Evolutionary conservation across 2,888 invertebrate species (phyloP).

Genomic region (Coelopa pilipes): DNA sequence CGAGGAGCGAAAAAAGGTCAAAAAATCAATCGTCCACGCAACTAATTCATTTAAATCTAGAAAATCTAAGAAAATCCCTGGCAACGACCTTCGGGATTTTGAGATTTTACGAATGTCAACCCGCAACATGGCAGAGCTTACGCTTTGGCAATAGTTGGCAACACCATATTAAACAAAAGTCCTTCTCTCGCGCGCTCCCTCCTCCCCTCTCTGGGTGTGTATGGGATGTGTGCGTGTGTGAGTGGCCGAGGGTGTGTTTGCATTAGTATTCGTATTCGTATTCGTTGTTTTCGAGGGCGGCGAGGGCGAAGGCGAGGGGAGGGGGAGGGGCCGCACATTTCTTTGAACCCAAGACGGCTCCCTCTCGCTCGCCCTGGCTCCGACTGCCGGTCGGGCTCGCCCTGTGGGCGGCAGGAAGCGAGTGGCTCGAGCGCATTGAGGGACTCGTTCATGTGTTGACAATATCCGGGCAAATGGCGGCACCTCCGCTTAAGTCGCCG

Average conservation of each 20-base stretch:
- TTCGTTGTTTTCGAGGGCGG: background rate
- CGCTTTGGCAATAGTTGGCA: conserved; percentile 58
- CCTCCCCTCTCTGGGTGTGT: background rate
- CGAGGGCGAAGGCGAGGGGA: too few relatives aligned
- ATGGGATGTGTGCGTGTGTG: conserved; percentile 40
- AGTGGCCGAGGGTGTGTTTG: conserved; percentile 36
- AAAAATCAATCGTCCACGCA: conserved; percentile 68
- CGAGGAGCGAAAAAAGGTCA: conserved; percentile 59
- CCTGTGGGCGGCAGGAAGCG: too few relatives aligned
- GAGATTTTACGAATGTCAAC: conserved; percentile 67
- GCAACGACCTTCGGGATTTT: conserved; percentile 68
- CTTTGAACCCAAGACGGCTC: too few relatives aligned
- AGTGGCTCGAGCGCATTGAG: background rate
- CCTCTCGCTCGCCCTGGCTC: too few relatives aligned
- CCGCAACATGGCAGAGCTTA: conserved; percentile 47
- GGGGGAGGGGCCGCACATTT: too few relatives aligned
- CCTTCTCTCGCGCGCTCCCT: background rate
- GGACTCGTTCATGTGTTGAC: conserved; percentile 57
- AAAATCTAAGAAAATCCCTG: conserved; percentile 68
- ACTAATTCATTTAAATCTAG: conserved; percentile 68
- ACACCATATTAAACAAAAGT: conserved; percentile 59
- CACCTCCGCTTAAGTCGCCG: conserved; percentile 56
- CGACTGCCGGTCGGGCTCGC: too few relatives aligned
- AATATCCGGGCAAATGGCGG: conserved; percentile 49
- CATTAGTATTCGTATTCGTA: background rate